These are phyloP conservation scores for Drosophila ogumai DNA, from an alignment of 1,140 invertebrate species.

Conservation along the genomic window DNA sequence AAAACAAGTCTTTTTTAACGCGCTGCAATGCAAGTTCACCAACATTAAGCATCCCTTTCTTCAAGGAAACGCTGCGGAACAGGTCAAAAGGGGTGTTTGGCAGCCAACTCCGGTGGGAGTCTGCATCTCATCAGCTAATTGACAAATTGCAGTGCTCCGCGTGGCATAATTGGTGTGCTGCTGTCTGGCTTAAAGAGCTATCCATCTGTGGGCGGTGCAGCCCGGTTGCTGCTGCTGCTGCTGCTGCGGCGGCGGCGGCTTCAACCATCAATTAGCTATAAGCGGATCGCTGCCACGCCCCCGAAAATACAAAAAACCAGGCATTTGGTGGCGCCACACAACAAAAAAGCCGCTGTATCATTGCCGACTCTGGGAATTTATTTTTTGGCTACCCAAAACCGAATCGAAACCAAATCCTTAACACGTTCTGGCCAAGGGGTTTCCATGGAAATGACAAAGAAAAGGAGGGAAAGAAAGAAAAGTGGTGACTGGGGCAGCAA, in stretches of 20 bases:
- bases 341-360: slow-evolving; percentile 63
- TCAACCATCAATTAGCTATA: slow-evolving; percentile 77
- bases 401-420: slow-evolving; percentile 72
- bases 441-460: slow-evolving; percentile 51
- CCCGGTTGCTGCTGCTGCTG: not conserved
- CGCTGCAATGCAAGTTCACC: not conserved
- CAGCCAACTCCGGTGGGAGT: slow-evolving; percentile 37
- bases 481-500: slow-evolving; percentile 62
- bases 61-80: slow-evolving; percentile 16
- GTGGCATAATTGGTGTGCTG: slow-evolving; percentile 74
- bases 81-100: slow-evolving; percentile 2
- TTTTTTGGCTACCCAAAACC: slow-evolving; percentile 34
- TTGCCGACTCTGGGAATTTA: slow-evolving; percentile 40
- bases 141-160: slow-evolving; percentile 73
- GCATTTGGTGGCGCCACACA: slow-evolving; percentile 56
- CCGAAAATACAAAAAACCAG: slow-evolving; percentile 24
- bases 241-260: not conserved
- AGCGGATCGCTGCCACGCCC: slow-evolving; percentile 61
- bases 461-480: slow-evolving; percentile 15
- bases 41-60: slow-evolving; percentile 4
- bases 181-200: slow-evolving; percentile 47
- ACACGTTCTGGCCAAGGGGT: slow-evolving; percentile 74
- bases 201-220: slow-evolving; percentile 53
- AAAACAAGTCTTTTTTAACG: slow-evolving; percentile 9
- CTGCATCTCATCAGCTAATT: slow-evolving; percentile 71